A percentile compares a stretch with the other conserved stretches of the same genome.
phyloP scores from a whole-genome alignment of 2,797 vertebrate species.

The Phalanger gymnotis region DNA sequence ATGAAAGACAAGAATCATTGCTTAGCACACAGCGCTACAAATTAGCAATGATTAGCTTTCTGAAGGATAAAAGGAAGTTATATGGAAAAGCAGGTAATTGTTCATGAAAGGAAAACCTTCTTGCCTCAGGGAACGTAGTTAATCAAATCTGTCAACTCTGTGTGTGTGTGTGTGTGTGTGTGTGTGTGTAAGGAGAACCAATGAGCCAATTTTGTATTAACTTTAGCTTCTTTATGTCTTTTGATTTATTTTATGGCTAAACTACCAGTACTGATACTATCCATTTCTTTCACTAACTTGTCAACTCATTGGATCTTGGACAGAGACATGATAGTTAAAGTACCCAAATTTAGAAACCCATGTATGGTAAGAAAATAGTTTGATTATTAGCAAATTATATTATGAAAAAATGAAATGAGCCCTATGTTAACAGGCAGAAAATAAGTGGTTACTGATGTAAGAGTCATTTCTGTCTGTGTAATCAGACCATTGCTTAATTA shows the following conservation, averaged over 20 bases:
- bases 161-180: not conserved
- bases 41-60: not conserved
- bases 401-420: not conserved
- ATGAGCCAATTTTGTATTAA: not conserved
- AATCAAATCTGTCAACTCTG: not conserved
- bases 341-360: not conserved
- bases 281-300: not conserved
- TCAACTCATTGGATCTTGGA: not conserved
- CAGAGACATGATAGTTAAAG: not conserved
- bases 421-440: not conserved
- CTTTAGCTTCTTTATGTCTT: not conserved
- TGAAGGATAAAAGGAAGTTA: constrained; percentile 18
- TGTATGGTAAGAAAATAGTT: not conserved
- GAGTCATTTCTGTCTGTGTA: not conserved
- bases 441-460: not conserved
- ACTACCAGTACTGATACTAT: not conserved
- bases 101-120: constrained; percentile 32
- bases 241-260: not conserved
- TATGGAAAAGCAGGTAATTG: not conserved
- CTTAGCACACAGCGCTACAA: constrained; percentile 21
- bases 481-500: not conserved
- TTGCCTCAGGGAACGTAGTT: not conserved
- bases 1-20: constrained; percentile 16
- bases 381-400: not conserved
- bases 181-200: not conserved